Base-by-base conservation (phyloP, 2,797 vertebrate species). In the Poeciliopsis paucimaculata region DNA sequence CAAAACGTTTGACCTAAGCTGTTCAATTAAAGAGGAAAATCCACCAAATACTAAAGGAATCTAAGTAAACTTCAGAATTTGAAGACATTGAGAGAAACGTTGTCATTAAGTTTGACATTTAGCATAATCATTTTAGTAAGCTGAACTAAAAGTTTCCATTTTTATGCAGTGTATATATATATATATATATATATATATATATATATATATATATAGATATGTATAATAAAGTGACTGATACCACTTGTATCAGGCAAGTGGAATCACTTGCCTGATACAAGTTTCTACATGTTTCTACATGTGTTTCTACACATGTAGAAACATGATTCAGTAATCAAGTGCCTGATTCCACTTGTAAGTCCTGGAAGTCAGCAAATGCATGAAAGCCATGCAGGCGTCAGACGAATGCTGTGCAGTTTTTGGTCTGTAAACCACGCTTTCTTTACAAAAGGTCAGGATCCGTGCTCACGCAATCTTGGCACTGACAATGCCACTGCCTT, bases 401-500 rank as follows among this genome's bases (percentile, higher is more conserved):
- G 20, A 75, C 76, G 60, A 64, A 73, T 34, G 72, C 62, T 28
- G 49, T 53, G 57, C 68, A 57, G 46, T 83, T 85, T 78, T 46
- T 41, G 77, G 71, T 60, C 73, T 80, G 68, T 81, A 77, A 85
- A 82, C 64, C 47, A 82, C 51, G 81, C 83, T 82, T 81, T 62
- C 80, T 76, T 78, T 77, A 47, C 49, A 70, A 81, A 90, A 91
- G 84, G 82, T 87, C 86, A 88, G 11, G 8, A 46, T 80, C 51
- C 78, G 80, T 39, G 60, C 81, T 84, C 39, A 60, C 36, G 62
- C 78, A 64, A 9, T 83, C 84, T 86, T 66, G 75, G 23, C 43
- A 2, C n/a, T 66, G 64, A 64, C 64, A 73, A 72, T 78, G 57
- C 66, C 80, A 51, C 47, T 60, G 43, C 36, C 75, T 51, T 80